Base-by-base conservation (phyloP, 1,140 invertebrate genomes). In the Diabrotica undecimpunctata region DNA sequence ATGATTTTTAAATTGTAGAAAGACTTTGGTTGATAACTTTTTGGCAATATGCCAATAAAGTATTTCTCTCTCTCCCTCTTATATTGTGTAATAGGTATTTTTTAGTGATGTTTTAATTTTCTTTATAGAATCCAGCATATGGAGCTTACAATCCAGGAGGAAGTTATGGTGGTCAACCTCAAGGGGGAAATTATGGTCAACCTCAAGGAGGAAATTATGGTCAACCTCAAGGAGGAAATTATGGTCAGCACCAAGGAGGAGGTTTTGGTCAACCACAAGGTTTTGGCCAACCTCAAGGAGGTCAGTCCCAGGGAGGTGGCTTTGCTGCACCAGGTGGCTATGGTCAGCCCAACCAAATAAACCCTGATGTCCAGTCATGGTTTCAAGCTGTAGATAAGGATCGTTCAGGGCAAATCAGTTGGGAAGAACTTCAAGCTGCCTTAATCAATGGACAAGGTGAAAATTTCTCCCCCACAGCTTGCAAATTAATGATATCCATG, bases 401-500 rank as follows among this genome's bases (percentile, higher is more conserved):
- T 77, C 80, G 83, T 25, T 94, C 91, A 60, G 93, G 93, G n/a
- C 85, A 87, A 75, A 95, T 96, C 55, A 87, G 87, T 65, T 84
- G 90, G 8, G 63, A 73, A 10, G 94, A 96, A 81, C 80, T 96
- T n/a, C 87, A 91, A 78, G 79, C 85, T 6, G 93, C 93, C 6
- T 81, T 96, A 5, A 87, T 93, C 7, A 95, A 94, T 82, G 92
- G 90, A 38, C 91, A 94, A 80, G 93, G 93, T 35, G 85, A 90
- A 64, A 87, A 88, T 65, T 96, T 96, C 77, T 94, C 92, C 52
- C 87, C 92, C 64, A 88, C 86, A 67, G 90, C 92, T 39, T 95
- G 93, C 78, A 87, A 86, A 67, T 80, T 96, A n/a, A 95, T 96
- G 92, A 94, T 96, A 74, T 88, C 91, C 64, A 93, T 96, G 91